Evolutionary conservation across 92 coral and sea anemone species (phyloP), one percentile per base, ranked within the genome.

Genomic region (Epizoanthus rinbou): DNA sequence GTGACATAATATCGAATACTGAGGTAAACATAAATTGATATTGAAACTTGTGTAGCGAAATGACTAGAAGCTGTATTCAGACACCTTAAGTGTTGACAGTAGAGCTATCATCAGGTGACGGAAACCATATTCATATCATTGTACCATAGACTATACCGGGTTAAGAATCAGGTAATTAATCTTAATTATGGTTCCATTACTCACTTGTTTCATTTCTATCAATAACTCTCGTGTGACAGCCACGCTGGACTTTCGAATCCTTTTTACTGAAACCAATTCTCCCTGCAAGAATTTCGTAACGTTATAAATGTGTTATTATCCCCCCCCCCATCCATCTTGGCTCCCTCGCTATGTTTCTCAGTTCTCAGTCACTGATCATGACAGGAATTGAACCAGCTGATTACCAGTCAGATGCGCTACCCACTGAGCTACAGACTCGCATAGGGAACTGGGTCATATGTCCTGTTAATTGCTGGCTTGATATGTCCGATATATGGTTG

Each of bases 191-290:
- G 21, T 0, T 0, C 21, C 19, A 3, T 31, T 15, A 39, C 56
- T 5, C 43, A 92, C 97, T 89, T 90, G 85, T 84, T 93, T 93
- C 88, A 91, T 91, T 69, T 93, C 97, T 9, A 91, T 76, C n/a
- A 90, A 81, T 14, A 93, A 69, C 37, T 93, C 97, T 75, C 97
- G 68, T 22, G 89, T 87, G 41, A 93, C 59, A 41, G 86, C 69
- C 54, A 88, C 76, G 50, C 64, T 67, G 19, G 70, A 66, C 56
- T 84, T 91, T n/a, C 89, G 41, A 15, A 93, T 53, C 69, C 76
- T 80, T 83, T 93, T 91, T 28, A 90, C 24, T 35, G 82, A 89
- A 25, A 93, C 93, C 23, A 90, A 87, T 54, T 93, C 97, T 21
- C 94, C 94, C 97, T 93, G 79, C 52, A 83, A 64, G 52, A 60